Base-by-base conservation (phyloP, 2,888 invertebrate species). In the Acronicta psi region DNA sequence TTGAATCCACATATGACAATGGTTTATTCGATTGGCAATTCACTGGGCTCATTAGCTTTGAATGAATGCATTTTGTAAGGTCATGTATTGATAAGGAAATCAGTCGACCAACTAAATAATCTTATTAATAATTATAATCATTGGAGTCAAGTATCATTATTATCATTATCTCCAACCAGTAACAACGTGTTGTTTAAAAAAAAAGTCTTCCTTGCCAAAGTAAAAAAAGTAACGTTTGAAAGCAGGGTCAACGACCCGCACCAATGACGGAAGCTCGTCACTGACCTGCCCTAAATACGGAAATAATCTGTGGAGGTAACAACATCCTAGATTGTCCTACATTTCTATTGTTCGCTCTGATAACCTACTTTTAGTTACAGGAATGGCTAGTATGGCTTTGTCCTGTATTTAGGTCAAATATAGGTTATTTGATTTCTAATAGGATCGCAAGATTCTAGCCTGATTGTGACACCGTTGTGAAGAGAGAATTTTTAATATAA, bases 241-340 rank as follows among this genome's bases (percentile, higher is more conserved):
- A 31, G 11, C 13, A 1, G 7, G n/a, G 34, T 11, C 16, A 5
- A 18, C 6, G 18, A 40, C 18, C 40, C 13, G 18, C 11, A 14
- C 38, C 38, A 11, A 11, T 17, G 40, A 18, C n/a, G 3, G 20
- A 14, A 20, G n/a, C 7, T 20, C n/a, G n/a, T 9, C 25, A 47
- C 36, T 36, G 54, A 62, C 43, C 43, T 44, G 69, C 1, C 42
- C 70, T 41, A 63, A n/a, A 49, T 69, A 31, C 25, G 11, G 13
- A n/a, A 13, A 23, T 29, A n/a, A 25, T 25, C 29, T 29, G 29
- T 40, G 14, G 13, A 17, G 29, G 36, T 37, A 63, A 14, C 17
- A 65, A 14, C n/a, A 65, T 71, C 71, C 58, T 71, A 29, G 41
- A 23, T 29, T 31, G 63, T 9, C 47, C 66, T 29, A 71, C 9